Evolutionary conservation across 2,888 invertebrate species (phyloP), one percentile per base, ranked within the genome.

Genomic region (Pseudococcus longispinus): DNA sequence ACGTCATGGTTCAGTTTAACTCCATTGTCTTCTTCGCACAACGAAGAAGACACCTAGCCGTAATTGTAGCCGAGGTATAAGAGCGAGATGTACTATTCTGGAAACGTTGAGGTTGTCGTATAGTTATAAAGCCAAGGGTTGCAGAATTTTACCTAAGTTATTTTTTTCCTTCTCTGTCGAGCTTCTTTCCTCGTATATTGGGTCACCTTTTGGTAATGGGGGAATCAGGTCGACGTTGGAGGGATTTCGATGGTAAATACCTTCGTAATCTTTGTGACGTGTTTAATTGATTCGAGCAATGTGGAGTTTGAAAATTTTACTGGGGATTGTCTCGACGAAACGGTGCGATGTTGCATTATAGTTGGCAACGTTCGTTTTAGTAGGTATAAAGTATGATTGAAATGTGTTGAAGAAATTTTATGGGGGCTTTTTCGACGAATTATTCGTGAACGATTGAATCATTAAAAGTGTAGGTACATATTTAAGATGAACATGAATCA

Each of bases 1-100:
- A 70, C 70, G 70, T 70, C 70, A 70, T 70, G 70, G 70, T 70
- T 70, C 70, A 70, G 70, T 70, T 70, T 70, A 70, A 70, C 70
- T 70, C 70, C 70, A 70, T 70, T 70, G 70, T 70, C 70, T 70
- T 70, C 29, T 70, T 70, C 29, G 26, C 3, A n/a, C n/a, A 18
- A 29, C 29, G 29, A 70, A 70, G 70, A 70, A 70, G 29, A 29
- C 29, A 29, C 29, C 15, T 37, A 37, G 37, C 37, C 26, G 70
- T 18, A 70, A 70, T 70, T 70, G 23, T 60, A 60, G 23, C 9
- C 6, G 29, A 29, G 15, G 6, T 37, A 4, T 37, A 37, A 29
- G 18, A 70, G 29, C 15, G 70, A 15, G 70, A 9, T 15, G 70
- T 6, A 8, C 29, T 55, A 37, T 23, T 60, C 60, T 60, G 60